phyloP scores from a whole-genome alignment of 1,140 invertebrate genomes.

The Tyrophagus putrescentiae region DNA sequence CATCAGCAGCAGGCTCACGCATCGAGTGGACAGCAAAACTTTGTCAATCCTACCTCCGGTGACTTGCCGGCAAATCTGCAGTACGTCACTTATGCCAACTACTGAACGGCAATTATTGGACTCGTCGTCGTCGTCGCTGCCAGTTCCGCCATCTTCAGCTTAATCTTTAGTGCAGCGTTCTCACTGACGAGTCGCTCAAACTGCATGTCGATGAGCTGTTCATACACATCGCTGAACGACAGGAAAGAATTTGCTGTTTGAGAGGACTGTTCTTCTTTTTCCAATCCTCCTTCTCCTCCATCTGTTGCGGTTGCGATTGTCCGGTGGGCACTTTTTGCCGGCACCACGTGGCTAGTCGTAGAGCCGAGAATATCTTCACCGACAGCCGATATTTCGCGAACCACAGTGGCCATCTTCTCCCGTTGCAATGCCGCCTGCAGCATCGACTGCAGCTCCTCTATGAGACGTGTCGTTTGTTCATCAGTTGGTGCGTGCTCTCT shows the following conservation, averaged over 20 bases:
- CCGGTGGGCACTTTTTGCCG: no score
- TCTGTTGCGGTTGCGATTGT: no score
- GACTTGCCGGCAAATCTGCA: not conserved
- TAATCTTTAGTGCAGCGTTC: not conserved
- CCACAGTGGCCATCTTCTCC: not conserved
- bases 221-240: not conserved
- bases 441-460: not conserved
- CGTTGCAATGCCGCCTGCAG: not conserved
- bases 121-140: not conserved
- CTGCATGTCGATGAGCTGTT: conserved; percentile 4
- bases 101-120: not conserved
- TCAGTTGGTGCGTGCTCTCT: no score
- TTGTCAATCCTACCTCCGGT: not conserved
- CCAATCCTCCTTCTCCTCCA: no score
- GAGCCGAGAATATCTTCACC: no score
- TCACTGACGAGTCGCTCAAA: conserved; percentile 1
- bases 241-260: no score
- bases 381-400: not conserved
- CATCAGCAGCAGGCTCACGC: not conserved
- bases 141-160: not conserved
- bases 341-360: no score
- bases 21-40: no score
- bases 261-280: no score
- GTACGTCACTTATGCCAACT: not conserved
- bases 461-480: no score